Evolutionary conservation across 2,113 vertebrate genomes (phyloP).

Genomic region (Columba livia): DNA sequence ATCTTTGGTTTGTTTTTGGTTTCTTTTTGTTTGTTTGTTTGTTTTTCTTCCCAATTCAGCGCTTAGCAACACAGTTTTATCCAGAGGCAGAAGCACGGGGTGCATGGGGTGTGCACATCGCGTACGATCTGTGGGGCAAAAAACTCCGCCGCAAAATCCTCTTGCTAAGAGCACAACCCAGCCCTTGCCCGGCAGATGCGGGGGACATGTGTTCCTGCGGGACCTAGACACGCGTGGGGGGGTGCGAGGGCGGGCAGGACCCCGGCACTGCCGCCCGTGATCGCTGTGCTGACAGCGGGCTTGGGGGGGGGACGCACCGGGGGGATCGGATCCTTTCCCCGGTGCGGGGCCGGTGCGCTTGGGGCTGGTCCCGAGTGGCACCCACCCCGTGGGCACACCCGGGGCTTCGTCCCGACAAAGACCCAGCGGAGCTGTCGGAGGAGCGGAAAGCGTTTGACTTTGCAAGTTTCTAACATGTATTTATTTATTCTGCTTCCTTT

Average conservation of each 20-base stretch:
- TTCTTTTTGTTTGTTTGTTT: too few relatives aligned
- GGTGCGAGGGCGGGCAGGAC: not conserved
- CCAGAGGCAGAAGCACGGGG: not conserved
- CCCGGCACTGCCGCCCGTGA: too few relatives aligned
- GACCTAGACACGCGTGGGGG: not conserved
- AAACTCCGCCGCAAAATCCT: not conserved
- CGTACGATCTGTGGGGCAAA: not conserved
- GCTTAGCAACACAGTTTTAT: not conserved
- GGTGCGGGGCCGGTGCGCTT: too few relatives aligned
- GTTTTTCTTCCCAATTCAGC: not conserved
- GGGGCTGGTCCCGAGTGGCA: too few relatives aligned
- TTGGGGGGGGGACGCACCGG: not conserved
- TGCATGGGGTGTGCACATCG: not conserved
- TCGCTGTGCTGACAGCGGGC: not conserved
- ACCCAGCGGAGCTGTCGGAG: not conserved
- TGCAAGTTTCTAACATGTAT: not conserved
- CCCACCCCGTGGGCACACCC: too few relatives aligned
- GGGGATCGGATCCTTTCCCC: too few relatives aligned
- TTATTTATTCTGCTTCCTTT: not conserved
- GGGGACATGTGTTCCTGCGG: not conserved
- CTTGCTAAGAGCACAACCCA: not conserved
- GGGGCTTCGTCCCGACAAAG: too few relatives aligned
- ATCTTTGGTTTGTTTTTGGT: not conserved
- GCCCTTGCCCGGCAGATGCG: not conserved
- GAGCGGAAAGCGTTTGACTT: not conserved